Conservation (phyloP, 2,797 vertebrate species). For the Centroberyx gerrardi region DNA sequence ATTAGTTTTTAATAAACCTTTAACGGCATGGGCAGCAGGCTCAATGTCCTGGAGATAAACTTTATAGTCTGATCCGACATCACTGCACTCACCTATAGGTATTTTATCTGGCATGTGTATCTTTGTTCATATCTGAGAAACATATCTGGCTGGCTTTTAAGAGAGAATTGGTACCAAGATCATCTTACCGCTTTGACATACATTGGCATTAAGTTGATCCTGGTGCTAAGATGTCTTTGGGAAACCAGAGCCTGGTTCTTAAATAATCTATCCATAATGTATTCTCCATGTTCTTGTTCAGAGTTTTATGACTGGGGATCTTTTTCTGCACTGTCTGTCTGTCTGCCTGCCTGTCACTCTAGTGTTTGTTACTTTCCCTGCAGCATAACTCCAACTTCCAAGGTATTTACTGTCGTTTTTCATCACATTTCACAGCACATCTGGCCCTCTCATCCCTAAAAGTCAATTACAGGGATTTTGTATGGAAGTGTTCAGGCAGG, state of each 20-base stretch:
- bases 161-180: conserved; percentile 18
- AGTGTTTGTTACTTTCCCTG: not conserved
- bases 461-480: not conserved
- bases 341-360: not conserved
- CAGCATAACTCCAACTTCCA: not conserved
- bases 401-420: conserved; percentile 12
- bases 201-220: conserved; percentile 20
- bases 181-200: conserved; percentile 24
- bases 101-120: conserved; percentile 18
- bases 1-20: not conserved
- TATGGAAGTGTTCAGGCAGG: not conserved
- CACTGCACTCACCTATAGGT: not conserved
- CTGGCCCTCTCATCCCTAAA: not conserved
- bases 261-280: not conserved
- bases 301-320: not conserved
- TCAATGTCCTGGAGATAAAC: not conserved
- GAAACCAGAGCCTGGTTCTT: conserved; percentile 15
- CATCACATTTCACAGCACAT: conserved; percentile 2
- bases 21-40: not conserved
- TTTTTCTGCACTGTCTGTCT: not conserved
- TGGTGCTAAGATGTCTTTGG: conserved; percentile 14
- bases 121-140: conserved; percentile 17
- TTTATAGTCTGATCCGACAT: not conserved
- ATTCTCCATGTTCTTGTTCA: not conserved
- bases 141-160: not conserved